phyloP scores from a whole-genome alignment of 1,140 invertebrate genomes.

The Aleiodes sp. region DNA sequence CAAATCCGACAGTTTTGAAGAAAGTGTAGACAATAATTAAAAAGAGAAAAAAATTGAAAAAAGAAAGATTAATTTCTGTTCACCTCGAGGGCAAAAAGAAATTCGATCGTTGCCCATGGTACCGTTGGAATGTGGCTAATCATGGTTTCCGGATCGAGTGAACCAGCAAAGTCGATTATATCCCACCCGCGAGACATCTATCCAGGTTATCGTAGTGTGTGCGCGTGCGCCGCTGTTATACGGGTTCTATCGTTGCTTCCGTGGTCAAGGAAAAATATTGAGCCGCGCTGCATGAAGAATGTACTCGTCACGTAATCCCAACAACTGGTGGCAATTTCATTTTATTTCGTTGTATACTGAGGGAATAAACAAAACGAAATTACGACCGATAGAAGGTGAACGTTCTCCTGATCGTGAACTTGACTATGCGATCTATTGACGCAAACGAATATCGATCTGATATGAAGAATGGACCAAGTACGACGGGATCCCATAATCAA shows the following conservation, averaged over 20 bases:
- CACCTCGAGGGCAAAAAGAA: constrained; percentile 12
- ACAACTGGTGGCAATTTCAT: background rate
- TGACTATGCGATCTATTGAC: too few relatives aligned
- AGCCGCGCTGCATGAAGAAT: constrained; percentile 11
- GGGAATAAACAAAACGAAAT: background rate
- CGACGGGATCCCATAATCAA: background rate
- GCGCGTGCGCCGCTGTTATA: background rate
- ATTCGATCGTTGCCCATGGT: constrained; percentile 8
- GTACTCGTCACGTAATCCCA: constrained; percentile 22
- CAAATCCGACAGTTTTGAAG: background rate
- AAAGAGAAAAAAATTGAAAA: background rate
- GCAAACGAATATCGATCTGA: too few relatives aligned
- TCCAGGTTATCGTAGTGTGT: background rate
- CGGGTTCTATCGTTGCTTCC: background rate
- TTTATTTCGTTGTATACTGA: background rate
- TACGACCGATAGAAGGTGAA: background rate
- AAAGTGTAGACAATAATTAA: background rate
- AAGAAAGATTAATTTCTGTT: background rate
- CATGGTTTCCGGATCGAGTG: constrained; percentile 20
- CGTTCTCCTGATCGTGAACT: background rate
- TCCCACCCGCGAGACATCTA: background rate
- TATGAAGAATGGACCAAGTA: too few relatives aligned
- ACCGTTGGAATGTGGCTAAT: constrained; percentile 24
- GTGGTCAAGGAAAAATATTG: background rate
- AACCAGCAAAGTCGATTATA: constrained; percentile 3